Evolutionary conservation across 2,888 invertebrate species (phyloP).

Genomic region (Volucella zonaria): DNA sequence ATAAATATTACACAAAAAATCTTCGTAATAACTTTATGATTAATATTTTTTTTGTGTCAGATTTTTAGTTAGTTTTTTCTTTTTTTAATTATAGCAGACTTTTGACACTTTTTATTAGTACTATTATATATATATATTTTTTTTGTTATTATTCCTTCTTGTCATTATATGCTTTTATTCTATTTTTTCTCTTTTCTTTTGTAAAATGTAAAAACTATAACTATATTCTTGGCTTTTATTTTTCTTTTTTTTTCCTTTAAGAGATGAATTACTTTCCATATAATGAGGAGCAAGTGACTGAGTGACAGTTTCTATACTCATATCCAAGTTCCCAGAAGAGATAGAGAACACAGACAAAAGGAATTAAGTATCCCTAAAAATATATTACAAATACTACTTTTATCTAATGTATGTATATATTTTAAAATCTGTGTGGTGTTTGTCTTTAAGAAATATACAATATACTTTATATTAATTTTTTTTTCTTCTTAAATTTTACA

Average conservation of each 20-base stretch:
- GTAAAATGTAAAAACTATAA: conserved; percentile 59
- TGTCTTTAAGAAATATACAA: conserved; percentile 61
- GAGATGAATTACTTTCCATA: conserved; percentile 28
- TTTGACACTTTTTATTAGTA: no score
- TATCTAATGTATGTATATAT: conserved; percentile 61
- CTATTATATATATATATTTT: conserved; percentile 2
- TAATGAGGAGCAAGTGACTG: conserved; percentile 34
- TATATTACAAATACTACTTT: conserved; percentile 64
- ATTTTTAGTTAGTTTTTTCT: no score
- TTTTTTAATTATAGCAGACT: not conserved
- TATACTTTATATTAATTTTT: not conserved
- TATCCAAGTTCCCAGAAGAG: conserved; percentile 5
- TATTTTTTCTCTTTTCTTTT: conserved; percentile 28
- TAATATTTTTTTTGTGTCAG: conserved; percentile 1
- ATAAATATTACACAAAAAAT: conserved; percentile 56
- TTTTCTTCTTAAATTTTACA: conserved; percentile 39
- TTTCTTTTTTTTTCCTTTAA: conserved; percentile 32
- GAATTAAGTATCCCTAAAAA: conserved; percentile 47
- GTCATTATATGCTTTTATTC: conserved; percentile 43
- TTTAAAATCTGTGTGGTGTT: conserved; percentile 63
- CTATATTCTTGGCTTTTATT: conserved; percentile 35
- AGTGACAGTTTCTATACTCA: conserved; percentile 27
- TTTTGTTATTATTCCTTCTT: conserved; percentile 26
- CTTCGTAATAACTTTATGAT: conserved; percentile 29
- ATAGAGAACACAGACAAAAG: conserved; percentile 46